These are phyloP conservation scores for Oasisia sp. DNA, from an alignment of 2,888 invertebrate species.

Conservation along the genomic window DNA sequence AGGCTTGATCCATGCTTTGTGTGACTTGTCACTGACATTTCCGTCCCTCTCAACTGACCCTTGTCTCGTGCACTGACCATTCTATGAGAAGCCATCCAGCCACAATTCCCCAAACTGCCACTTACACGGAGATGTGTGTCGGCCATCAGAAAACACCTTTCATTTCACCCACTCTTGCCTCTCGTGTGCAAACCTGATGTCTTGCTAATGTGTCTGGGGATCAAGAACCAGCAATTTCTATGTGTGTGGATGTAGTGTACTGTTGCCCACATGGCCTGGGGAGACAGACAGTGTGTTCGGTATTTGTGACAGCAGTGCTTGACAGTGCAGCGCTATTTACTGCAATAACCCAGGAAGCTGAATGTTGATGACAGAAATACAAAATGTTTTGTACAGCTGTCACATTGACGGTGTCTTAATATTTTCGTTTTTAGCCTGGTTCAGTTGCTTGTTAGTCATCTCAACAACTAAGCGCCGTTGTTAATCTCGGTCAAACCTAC, in stretches of 20 bases:
- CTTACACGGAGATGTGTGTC: neutral
- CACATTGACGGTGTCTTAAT: too few species aligned
- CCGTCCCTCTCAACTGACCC: neutral
- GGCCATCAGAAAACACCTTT: neutral
- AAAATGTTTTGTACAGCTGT: too few species aligned
- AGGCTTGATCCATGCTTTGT: neutral
- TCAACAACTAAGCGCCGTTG: too few species aligned
- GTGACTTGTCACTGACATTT: neutral
- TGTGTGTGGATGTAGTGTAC: neutral
- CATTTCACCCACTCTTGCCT: neutral
- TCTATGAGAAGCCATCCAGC: neutral
- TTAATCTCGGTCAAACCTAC: too few species aligned
- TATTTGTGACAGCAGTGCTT: neutral
- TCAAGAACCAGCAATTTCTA: neutral
- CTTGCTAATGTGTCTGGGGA: constrained; percentile 7
- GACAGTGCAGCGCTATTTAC: too few species aligned
- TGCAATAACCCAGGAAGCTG: too few species aligned
- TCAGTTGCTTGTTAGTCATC: too few species aligned
- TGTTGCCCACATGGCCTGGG: neutral
- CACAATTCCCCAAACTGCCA: neutral
- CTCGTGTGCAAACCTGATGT: neutral
- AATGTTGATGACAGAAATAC: too few species aligned
- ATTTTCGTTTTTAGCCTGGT: too few species aligned
- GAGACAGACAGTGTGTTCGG: neutral
- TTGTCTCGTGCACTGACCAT: neutral